A percentile compares a stretch with the other conserved stretches of the same genome.
Evolutionary conservation across 1,140 invertebrate genomes (phyloP).

Genomic region (Zaprionus taronus): DNA sequence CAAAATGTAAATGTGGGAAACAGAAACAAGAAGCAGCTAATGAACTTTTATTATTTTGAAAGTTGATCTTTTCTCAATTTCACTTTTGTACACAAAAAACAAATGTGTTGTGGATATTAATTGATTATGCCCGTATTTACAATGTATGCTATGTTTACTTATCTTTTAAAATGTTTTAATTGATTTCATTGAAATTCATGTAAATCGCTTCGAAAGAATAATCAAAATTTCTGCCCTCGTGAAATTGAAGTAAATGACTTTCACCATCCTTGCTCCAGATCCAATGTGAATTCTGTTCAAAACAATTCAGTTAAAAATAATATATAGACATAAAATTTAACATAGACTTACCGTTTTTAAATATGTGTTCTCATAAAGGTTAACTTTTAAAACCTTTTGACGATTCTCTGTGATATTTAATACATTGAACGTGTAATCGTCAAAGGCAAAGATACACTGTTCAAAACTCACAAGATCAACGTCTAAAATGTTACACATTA

Average conservation of each 20-base stretch:
- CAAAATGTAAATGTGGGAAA: background rate
- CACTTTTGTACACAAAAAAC: background rate
- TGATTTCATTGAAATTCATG: conserved; percentile 12
- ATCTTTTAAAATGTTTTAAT: background rate
- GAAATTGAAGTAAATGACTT: conserved; percentile 14
- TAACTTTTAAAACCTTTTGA: conserved; percentile 4
- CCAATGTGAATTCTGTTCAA: conserved; percentile 27
- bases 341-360: conserved; percentile 16
- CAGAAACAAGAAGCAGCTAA: conserved; percentile 14
- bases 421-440: conserved; percentile 34
- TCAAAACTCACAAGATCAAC: conserved; percentile 50
- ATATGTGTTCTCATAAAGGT: conserved; percentile 34
- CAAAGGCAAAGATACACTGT: conserved; percentile 43
- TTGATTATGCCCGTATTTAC: conserved; percentile 31
- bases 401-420: conserved; percentile 34
- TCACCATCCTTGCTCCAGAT: conserved; percentile 12
- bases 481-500: conserved; percentile 14
- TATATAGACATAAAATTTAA: background rate
- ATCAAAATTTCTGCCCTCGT: conserved; percentile 26
- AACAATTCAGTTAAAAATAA: background rate
- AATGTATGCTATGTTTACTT: conserved; percentile 5
- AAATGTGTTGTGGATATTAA: background rate
- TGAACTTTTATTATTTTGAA: conserved; percentile 21
- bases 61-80: background rate
- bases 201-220: conserved; percentile 39